phyloP scores from a whole-genome alignment of 2,797 vertebrate species.

The Micropoecilia bifurca region DNA sequence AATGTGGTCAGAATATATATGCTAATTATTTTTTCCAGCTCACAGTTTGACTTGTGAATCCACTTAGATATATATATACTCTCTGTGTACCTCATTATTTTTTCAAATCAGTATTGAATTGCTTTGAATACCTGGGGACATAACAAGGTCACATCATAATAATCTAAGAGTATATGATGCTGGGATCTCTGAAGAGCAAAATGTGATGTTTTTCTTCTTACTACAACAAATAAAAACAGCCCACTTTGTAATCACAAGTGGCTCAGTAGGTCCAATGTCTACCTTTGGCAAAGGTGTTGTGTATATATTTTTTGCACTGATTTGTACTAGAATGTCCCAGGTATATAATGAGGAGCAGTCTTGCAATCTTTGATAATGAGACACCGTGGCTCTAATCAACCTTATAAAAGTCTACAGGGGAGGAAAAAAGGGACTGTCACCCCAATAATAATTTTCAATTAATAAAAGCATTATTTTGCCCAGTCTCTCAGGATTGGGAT shows the following conservation, averaged over 20 bases:
- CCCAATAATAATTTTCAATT: slow-evolving; percentile 94
- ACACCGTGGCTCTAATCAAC: slow-evolving; percentile 68
- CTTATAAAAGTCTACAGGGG: slow-evolving; percentile 82
- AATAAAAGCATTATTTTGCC: slow-evolving; percentile 92
- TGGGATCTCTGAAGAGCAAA: slow-evolving; percentile 57
- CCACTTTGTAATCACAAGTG: slow-evolving; percentile 38
- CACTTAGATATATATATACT: slow-evolving; percentile 27
- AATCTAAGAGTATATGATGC: slow-evolving; percentile 48
- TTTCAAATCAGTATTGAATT: slow-evolving; percentile 66
- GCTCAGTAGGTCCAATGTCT: slow-evolving; percentile 47
- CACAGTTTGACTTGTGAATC: slow-evolving; percentile 42
- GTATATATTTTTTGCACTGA: slow-evolving; percentile 26
- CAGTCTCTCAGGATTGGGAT: slow-evolving; percentile 87
- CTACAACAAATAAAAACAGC: slow-evolving; percentile 53
- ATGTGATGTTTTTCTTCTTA: slow-evolving; percentile 48
- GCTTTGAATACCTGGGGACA: slow-evolving; percentile 60
- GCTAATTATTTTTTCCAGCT: slow-evolving; percentile 51
- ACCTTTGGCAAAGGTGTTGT: slow-evolving; percentile 25
- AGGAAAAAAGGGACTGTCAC: slow-evolving; percentile 82
- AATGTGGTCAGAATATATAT: slow-evolving; percentile 20
- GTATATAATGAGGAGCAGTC: slow-evolving; percentile 56
- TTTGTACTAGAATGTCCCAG: slow-evolving; percentile 26
- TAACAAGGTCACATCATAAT: slow-evolving; percentile 57
- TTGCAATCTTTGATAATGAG: slow-evolving; percentile 69
- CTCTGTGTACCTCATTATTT: slow-evolving; percentile 68